A percentile compares a stretch with the other conserved stretches of the same genome.
Evolutionary conservation across 2,113 vertebrate genomes (phyloP).

Genomic region (Mobula birostris): DNA sequence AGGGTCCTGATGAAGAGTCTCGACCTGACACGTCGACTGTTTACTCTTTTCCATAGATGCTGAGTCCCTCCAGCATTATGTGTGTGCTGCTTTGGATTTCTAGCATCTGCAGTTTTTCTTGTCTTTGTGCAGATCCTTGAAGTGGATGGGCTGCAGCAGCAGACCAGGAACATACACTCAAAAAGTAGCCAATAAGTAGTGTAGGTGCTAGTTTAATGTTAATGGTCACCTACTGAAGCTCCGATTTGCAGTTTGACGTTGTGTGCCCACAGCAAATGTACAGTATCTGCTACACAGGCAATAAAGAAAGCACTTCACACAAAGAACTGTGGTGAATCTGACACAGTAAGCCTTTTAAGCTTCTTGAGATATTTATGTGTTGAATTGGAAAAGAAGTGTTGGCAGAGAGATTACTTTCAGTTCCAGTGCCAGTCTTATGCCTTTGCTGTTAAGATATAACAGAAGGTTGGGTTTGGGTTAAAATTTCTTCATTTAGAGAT

Average conservation of each 20-base stretch:
- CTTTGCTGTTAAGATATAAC: neutral
- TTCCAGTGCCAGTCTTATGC: neutral
- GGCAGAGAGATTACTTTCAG: neutral
- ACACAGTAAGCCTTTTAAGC: neutral
- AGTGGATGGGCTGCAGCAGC: too few relatives aligned
- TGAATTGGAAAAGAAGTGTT: neutral
- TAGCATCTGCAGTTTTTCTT: too few relatives aligned
- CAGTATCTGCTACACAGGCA: neutral
- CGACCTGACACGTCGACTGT: too few relatives aligned
- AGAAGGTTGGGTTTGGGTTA: too few relatives aligned
- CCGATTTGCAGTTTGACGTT: neutral
- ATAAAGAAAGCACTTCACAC: neutral
- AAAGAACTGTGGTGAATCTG: neutral
- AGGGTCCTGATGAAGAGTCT: too few relatives aligned
- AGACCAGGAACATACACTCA: too few relatives aligned
- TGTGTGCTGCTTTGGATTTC: too few relatives aligned
- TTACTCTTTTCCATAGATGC: too few relatives aligned
- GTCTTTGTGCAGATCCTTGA: too few relatives aligned
- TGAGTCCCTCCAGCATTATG: too few relatives aligned
- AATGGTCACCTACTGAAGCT: neutral
- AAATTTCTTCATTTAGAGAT: neutral
- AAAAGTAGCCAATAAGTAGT: too few relatives aligned
- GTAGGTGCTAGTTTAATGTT: neutral
- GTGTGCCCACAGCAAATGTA: neutral
- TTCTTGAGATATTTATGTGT: neutral